phyloP scores from a whole-genome alignment of 2,888 invertebrate genomes.

The Campoplex nolae region DNA sequence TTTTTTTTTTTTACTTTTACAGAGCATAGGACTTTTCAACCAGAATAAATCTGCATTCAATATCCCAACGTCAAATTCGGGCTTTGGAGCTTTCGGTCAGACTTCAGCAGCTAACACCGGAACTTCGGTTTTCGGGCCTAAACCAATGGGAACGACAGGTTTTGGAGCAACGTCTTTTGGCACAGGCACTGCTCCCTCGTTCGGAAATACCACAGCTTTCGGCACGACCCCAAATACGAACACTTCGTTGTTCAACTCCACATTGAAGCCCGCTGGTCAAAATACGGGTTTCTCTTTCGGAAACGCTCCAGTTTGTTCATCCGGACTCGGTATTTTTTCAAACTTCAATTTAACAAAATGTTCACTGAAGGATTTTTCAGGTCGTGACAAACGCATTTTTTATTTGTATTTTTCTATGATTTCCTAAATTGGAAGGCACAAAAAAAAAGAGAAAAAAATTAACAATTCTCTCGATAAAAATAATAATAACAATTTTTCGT shows the following conservation, averaged over 20 bases:
- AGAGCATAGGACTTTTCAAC: conserved; percentile 84
- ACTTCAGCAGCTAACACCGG: conserved; percentile 78
- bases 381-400: neutral
- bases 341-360: neutral
- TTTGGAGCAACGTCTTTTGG: conserved; percentile 83
- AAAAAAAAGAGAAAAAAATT: too few species aligned
- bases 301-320: conserved; percentile 76
- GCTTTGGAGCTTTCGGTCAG: conserved; percentile 84
- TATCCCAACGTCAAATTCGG: conserved; percentile 82
- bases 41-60: conserved; percentile 84
- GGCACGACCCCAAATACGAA: conserved; percentile 79
- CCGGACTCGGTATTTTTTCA: conserved; percentile 76
- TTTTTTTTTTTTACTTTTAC: conserved; percentile 21
- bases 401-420: too few species aligned
- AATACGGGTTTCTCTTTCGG: conserved; percentile 83
- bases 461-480: too few species aligned
- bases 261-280: conserved; percentile 84
- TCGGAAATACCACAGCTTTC: conserved; percentile 78
- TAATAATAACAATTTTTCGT: too few species aligned
- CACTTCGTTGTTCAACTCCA: conserved; percentile 84
- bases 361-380: neutral
- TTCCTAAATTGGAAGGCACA: too few species aligned
- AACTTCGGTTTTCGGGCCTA: conserved; percentile 85
- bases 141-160: conserved; percentile 84
- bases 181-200: conserved; percentile 74